phyloP scores from a whole-genome alignment of 2,797 vertebrate species.

The Rhynchotus rufescens region DNA sequence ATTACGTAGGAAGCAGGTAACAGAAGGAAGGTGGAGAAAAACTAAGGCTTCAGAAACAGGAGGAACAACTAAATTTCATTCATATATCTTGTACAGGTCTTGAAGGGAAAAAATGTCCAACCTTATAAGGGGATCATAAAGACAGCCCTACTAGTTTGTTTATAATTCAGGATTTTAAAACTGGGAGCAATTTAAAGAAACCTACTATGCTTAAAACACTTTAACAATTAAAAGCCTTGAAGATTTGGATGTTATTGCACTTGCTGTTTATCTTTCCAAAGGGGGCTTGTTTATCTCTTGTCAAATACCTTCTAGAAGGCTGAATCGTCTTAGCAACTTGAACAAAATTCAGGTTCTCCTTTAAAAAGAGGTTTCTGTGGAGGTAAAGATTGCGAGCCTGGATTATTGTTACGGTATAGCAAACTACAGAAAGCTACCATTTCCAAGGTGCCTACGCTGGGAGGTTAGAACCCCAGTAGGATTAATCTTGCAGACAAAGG shows the following conservation, averaged over 20 bases:
- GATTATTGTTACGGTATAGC: not conserved
- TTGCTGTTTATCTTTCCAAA: not conserved
- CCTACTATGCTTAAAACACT: not conserved
- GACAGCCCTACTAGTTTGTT: not conserved
- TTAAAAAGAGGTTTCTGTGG: not conserved
- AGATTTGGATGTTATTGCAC: not conserved
- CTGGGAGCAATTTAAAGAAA: not conserved
- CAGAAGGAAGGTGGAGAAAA: not conserved
- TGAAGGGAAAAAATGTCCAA: not conserved
- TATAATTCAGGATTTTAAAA: not conserved
- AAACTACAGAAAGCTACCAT: not conserved
- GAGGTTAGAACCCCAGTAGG: not conserved
- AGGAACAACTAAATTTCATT: not conserved
- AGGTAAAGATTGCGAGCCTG: not conserved
- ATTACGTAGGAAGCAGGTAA: not conserved
- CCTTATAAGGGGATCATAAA: not conserved
- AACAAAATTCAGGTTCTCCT: conserved; percentile 9
- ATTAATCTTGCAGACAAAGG: conserved; percentile 19
- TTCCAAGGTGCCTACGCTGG: not conserved
- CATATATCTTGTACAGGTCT: not conserved
- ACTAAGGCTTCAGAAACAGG: not conserved
- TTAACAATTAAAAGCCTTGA: not conserved
- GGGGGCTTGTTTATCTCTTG: not conserved
- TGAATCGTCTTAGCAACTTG: conserved; percentile 14
- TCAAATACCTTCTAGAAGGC: conserved; percentile 15